Percentiles rank a stretch among this genome's conserved stretches.
Conservation (phyloP, 1,140 invertebrate genomes). For the Macrosteles quadrilineatus region DNA sequence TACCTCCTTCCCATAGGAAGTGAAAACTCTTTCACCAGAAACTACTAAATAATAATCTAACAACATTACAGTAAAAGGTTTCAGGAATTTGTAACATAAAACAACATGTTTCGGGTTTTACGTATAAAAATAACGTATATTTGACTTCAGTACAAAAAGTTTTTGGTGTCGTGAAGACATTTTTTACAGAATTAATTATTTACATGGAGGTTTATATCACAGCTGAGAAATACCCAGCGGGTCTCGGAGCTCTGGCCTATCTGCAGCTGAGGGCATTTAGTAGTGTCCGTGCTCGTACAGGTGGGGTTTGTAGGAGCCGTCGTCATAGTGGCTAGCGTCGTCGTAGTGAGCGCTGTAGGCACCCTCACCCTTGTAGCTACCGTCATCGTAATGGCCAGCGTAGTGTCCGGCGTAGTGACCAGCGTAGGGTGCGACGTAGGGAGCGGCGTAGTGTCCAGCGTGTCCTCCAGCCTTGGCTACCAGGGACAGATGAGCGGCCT, state of each 20-base stretch:
- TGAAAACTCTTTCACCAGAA: no score
- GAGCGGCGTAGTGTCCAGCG: not conserved
- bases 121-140: conserved; percentile 17
- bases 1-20: no score
- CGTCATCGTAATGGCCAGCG: not conserved
- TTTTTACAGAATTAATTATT: not conserved
- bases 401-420: no score
- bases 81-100: not conserved
- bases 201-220: not conserved
- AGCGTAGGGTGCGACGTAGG: no score
- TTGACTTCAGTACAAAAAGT: conserved; percentile 11
- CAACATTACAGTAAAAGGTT: no score
- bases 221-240: conserved; percentile 5
- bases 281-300: conserved; percentile 14
- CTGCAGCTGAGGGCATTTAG: conserved; percentile 4
- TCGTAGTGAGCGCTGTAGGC: not conserved
- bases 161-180: not conserved
- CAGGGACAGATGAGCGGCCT: conserved; percentile 48
- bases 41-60: no score
- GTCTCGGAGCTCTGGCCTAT: conserved; percentile 15
- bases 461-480: conserved; percentile 21
- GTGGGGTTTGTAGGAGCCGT: conserved; percentile 18
- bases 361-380: not conserved
- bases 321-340: conserved; percentile 15
- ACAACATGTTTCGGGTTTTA: conserved; percentile 1